Conservation (phyloP, 2,113 vertebrate species). For the Cairina moschata region DNA sequence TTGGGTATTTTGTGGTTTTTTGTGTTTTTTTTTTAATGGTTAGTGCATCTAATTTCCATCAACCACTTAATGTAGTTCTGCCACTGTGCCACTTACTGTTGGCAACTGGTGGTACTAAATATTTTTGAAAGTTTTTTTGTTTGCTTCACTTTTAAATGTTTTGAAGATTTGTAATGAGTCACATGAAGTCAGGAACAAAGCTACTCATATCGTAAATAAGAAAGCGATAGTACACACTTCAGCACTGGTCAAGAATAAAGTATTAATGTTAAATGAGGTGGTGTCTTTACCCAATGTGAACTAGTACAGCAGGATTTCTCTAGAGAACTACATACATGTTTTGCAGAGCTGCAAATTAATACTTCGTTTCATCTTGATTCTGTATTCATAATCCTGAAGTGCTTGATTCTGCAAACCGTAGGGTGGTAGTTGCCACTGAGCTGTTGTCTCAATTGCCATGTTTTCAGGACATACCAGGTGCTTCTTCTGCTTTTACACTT, state of each 20-base stretch:
- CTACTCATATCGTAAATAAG: neutral
- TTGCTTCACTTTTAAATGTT: neutral
- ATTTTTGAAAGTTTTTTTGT: neutral
- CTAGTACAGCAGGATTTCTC: neutral
- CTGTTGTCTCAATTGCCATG: neutral
- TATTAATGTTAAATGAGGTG: neutral
- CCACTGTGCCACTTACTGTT: neutral
- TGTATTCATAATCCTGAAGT: neutral
- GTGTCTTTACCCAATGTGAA: neutral
- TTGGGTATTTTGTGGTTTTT: neutral
- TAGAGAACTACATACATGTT: neutral
- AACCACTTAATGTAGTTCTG: neutral
- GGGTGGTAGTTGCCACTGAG: neutral
- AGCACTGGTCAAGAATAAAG: neutral
- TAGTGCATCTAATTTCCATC: neutral
- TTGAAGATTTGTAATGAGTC: neutral
- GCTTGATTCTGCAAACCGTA: neutral
- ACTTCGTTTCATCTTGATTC: neutral
- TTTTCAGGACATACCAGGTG: neutral
- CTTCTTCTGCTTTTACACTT: neutral
- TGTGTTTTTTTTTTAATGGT: neutral
- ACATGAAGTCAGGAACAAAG: neutral
- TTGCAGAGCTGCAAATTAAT: neutral
- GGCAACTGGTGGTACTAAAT: neutral
- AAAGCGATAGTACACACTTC: neutral